Evolutionary conservation across 1,140 invertebrate species (phyloP), one percentile per base, ranked within the genome.

Genomic region (Halictus rubicundus): DNA sequence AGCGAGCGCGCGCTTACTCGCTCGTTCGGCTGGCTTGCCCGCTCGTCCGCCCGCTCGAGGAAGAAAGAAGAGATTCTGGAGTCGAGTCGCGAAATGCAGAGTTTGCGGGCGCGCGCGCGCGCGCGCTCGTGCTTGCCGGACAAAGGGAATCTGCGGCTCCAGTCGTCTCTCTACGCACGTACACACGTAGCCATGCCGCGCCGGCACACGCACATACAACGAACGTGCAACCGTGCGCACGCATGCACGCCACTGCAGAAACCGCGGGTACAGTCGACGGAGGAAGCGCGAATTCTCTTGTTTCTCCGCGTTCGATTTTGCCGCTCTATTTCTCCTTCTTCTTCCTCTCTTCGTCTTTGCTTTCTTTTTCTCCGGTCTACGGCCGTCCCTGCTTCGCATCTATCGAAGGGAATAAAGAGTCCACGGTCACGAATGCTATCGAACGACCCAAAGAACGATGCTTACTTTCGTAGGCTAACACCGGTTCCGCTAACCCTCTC

Each of bases 61-160:
- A 54, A 72, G 76, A 80, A 49, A 27, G 72, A 81, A 75, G 68
- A 76, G 68, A 80, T 59, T 66, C 60, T n/a, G 60, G 25, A 63
- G 60, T 63, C 59, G 70, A 85, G 75, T 84, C 68, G 83, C 76
- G 78, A 81, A 81, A 54, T 84, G 78, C 75, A 81, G 81, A 86
- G 85, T 84, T 89, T 89, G 89, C 87, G 87, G 66, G 75, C 60
- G 54, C 87, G 87, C 75, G 75, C 60, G 54, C 60, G 39, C 88
- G 42, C 42, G 42, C 42, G 42, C 42, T 42, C 42, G 42, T 14
- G 49, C 16, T 4, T 16, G 54, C 54, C 54, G 89, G 89, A 90
- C 89, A 90, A 90, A 90, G 88, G 86, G 89, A 90, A 90, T 89
- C 89, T 90, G 89, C 83, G 88, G 86, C 88, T 89, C 88, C 89